Evolutionary conservation across 64 coral and sea anemone species (phyloP).

Genomic region (Orbicella faveolata): DNA sequence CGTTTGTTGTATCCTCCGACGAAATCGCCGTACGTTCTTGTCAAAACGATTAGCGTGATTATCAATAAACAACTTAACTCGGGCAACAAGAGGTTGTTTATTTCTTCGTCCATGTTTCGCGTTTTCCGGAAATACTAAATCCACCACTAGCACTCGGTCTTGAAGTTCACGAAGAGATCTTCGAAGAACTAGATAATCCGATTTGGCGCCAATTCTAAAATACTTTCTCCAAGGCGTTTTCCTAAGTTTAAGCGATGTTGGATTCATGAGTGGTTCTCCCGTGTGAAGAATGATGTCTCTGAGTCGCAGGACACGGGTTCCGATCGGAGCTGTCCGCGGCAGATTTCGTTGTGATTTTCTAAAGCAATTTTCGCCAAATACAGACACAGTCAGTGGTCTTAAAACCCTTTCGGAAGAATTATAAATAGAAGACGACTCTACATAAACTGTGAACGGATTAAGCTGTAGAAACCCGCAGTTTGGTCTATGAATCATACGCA

Average conservation of each 20-base stretch:
- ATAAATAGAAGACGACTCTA: constrained; percentile 51
- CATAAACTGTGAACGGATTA: constrained; percentile 65
- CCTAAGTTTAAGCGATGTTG: constrained; percentile 51
- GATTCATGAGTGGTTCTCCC: constrained; percentile 37
- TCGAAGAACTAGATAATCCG: constrained; percentile 60
- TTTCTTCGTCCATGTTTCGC: not conserved
- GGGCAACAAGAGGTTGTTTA: constrained; percentile 33
- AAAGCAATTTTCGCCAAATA: constrained; percentile 61
- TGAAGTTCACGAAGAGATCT: constrained; percentile 53
- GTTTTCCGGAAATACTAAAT: constrained; percentile 23
- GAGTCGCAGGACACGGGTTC: constrained; percentile 39
- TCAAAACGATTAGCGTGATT: not conserved
- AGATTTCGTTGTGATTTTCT: constrained; percentile 65
- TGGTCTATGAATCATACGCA: constrained; percentile 60
- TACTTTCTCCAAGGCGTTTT: constrained; percentile 42
- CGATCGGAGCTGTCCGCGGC: constrained; percentile 20
- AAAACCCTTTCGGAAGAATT: constrained; percentile 25
- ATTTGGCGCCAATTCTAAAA: constrained; percentile 75
- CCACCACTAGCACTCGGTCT: constrained; percentile 39
- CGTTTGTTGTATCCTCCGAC: constrained; percentile 48
- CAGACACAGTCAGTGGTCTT: constrained; percentile 35
- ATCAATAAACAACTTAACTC: constrained; percentile 64
- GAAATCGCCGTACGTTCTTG: constrained; percentile 4
- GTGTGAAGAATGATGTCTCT: constrained; percentile 39
- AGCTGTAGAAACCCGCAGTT: constrained; percentile 62